Percentiles rank a stretch among this genome's conserved stretches.
These are phyloP conservation scores for Paramuricea clavata DNA, from an alignment of 92 coral and sea anemone genomes.

Conservation along the genomic window DNA sequence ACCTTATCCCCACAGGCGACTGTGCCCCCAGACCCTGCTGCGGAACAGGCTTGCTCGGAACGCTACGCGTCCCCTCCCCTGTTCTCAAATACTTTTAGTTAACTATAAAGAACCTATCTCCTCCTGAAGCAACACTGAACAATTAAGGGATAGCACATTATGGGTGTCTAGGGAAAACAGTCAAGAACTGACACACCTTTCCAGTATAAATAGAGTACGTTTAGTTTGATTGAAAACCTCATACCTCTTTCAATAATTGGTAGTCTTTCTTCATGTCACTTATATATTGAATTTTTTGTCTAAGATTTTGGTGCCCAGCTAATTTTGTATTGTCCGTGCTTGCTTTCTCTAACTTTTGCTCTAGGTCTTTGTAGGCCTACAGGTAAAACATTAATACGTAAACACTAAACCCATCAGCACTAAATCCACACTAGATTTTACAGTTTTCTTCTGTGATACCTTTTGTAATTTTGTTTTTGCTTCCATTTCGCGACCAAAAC, in stretches of 20 bases:
- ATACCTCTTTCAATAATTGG: constrained; percentile 37
- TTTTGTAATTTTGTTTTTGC: constrained; percentile 84
- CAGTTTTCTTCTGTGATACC: constrained; percentile 71
- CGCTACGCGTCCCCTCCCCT: too few relatives aligned
- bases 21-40: too few relatives aligned
- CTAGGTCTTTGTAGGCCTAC: constrained; percentile 16
- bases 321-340: constrained; percentile 83
- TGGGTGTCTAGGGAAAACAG: background rate
- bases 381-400: background rate
- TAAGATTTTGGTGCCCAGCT: constrained; percentile 92
- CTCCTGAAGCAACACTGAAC: background rate
- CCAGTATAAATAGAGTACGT: background rate
- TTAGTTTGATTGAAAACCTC: too few relatives aligned
- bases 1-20: too few relatives aligned
- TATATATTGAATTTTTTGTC: constrained; percentile 88
- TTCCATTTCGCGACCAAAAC: constrained; percentile 83
- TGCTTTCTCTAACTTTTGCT: constrained; percentile 52
- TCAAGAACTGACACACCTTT: background rate
- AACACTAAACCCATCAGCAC: too few relatives aligned
- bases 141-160: too few relatives aligned
- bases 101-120: too few relatives aligned
- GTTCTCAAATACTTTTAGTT: too few relatives aligned
- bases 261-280: constrained; percentile 82
- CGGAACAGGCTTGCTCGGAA: too few relatives aligned
- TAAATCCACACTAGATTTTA: too few relatives aligned